Base-by-base conservation (phyloP, 2,888 invertebrate species). In the Thereva unica region DNA sequence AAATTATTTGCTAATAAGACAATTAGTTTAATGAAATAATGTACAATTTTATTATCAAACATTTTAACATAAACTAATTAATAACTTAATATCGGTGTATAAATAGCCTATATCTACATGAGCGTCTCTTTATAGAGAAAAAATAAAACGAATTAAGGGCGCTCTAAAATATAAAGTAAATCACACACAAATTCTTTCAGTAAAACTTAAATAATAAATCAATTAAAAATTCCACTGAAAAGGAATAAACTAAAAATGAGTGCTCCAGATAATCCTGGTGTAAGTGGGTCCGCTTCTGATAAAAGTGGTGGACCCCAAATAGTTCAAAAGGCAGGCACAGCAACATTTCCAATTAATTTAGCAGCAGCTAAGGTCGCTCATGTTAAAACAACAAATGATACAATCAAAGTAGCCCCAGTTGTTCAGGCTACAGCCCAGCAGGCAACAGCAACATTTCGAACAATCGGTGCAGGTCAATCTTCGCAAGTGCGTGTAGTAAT, bases 361-460 rank as follows among this genome's bases (percentile, higher is more conserved):
- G 84, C 84, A 72, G 78, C 83, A 70, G 84, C 78, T 68, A 83
- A 84, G 78, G 80, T 84, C 66, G 80, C 82, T 4, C 79, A 83
- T 69, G 80, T 84, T 12, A 82, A 84, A 72, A 77, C 84, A 50
- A 78, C 81, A 61, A 81, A 82, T 67, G 78, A 79, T 66, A 69
- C 71, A 2, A 77, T 78, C 4, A 79, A 78, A 67, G 75, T 77
- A 40, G 74, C 76, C 8, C 71, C 76, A 2, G 74, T 38, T 42
- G 66, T 23, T 65, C 71, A 67, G 79, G 50, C 50, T 2, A 40
- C 40, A 49, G 61, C 61, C 5, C 73, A 73, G 34, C 69, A 75
- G 1, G 74, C 77, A 3, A 76, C 78, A 9, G 74, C 79, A 3
- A 77, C 80, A 0, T 78, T 79, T 66, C 75, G 79, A 2, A 74